These are phyloP conservation scores for Mythimna pallens DNA, from an alignment of 2,888 invertebrate genomes.

Conservation along the genomic window DNA sequence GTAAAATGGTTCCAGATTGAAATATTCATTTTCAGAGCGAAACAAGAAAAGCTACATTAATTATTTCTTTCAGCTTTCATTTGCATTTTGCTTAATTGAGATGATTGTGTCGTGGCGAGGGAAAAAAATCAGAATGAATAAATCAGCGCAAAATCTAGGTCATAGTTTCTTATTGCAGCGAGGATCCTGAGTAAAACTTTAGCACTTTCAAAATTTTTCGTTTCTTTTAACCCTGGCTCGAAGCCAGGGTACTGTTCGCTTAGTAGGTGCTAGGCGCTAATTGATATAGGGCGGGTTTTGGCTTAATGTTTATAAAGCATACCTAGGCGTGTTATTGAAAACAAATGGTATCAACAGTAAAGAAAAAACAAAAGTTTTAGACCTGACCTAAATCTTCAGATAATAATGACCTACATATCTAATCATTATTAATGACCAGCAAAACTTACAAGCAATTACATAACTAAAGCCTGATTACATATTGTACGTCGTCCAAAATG, in stretches of 20 bases:
- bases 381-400: background rate
- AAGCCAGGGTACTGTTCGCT: conserved; percentile 19
- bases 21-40: conserved; percentile 18
- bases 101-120: conserved; percentile 7
- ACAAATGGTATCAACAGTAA: too few species aligned
- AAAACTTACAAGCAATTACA: conserved; percentile 40
- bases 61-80: conserved; percentile 14
- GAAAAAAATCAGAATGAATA: conserved; percentile 10
- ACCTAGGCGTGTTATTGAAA: background rate
- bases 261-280: conserved; percentile 3
- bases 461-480: conserved; percentile 38
- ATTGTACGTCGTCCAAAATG: conserved; percentile 35
- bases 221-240: conserved; percentile 28
- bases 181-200: conserved; percentile 10
- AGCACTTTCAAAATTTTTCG: background rate
- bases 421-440: conserved; percentile 27
- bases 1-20: conserved; percentile 6
- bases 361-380: too few species aligned
- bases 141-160: conserved; percentile 19
- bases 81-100: conserved; percentile 26
- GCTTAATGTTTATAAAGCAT: background rate
- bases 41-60: conserved; percentile 1
- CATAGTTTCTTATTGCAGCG: conserved; percentile 15
- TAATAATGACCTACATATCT: conserved; percentile 11
- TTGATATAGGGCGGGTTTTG: background rate